phyloP scores from a whole-genome alignment of 2,888 invertebrate species.

The Caenorhabditis drosophilae region DNA sequence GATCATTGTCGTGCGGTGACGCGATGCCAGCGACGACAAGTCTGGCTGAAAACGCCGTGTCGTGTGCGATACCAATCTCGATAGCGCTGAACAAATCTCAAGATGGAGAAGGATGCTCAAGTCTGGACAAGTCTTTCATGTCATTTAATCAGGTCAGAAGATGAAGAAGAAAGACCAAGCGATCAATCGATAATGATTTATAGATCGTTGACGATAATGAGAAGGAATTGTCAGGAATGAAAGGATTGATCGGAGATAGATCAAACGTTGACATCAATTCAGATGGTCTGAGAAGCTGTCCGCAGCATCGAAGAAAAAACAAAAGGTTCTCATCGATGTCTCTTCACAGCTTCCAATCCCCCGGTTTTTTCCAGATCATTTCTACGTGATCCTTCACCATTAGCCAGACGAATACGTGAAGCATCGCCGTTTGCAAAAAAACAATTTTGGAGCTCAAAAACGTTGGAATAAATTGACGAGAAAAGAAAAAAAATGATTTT shows the following conservation, averaged over 20 bases:
- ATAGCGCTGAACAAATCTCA: no score
- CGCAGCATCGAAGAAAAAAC: slow-evolving; percentile 36
- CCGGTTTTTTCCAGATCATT: no score
- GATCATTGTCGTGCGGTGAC: slow-evolving; percentile 52
- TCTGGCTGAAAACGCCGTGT: slow-evolving; percentile 1
- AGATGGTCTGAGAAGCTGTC: slow-evolving; percentile 19
- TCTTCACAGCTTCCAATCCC: no score
- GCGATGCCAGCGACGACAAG: slow-evolving; percentile 13
- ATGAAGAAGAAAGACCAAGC: no score
- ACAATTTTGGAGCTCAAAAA: slow-evolving; percentile 32
- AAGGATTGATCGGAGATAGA: slow-evolving; percentile 1
- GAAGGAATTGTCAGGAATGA: no score
- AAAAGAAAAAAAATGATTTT: neutral
- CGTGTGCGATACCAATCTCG: slow-evolving; percentile 4
- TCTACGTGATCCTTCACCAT: slow-evolving; percentile 42
- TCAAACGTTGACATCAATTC: no score
- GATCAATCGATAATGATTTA: no score
- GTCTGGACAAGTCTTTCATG: no score
- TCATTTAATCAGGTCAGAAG: no score
- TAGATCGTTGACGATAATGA: no score
- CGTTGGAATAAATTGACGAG: slow-evolving; percentile 6
- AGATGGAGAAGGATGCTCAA: no score
- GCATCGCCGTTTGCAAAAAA: slow-evolving; percentile 44
- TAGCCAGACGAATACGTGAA: slow-evolving; percentile 37
- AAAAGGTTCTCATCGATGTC: no score